A percentile compares a stretch with the other conserved stretches of the same genome.
Conservation (phyloP, 2,113 vertebrate species). For the Ranitomeya imitator region DNA sequence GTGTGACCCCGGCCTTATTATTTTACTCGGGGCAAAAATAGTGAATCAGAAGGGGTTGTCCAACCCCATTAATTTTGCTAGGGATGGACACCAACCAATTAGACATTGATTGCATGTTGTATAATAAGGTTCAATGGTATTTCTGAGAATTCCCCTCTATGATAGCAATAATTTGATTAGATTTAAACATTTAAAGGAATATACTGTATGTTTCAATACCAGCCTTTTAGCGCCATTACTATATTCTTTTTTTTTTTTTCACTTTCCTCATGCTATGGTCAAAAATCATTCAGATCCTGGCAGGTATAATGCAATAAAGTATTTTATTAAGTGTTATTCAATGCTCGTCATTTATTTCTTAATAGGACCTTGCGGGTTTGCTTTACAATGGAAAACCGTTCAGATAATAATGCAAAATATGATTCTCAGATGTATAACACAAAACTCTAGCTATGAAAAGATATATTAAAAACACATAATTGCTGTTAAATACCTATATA, state of each 20-base stretch:
- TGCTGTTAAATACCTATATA: constrained; percentile 7
- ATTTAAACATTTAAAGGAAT: not conserved
- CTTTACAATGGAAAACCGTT: constrained; percentile 44
- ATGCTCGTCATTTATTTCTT: constrained; percentile 29
- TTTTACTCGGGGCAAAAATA: too few species aligned
- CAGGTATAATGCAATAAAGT: constrained; percentile 32
- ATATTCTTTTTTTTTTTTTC: not conserved
- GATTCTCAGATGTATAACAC: constrained; percentile 10
- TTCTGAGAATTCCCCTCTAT: too few species aligned
- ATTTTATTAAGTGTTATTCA: constrained; percentile 39
- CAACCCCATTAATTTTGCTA: not conserved
- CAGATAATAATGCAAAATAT: constrained; percentile 25
- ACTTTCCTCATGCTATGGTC: not conserved
- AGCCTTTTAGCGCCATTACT: not conserved
- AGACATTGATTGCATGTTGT: not conserved
- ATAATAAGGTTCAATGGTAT: too few species aligned
- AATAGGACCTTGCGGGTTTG: constrained; percentile 39
- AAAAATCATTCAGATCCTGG: constrained; percentile 23
- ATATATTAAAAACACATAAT: constrained; percentile 11
- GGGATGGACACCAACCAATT: not conserved
- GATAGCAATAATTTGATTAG: too few species aligned
- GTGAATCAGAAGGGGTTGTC: too few species aligned
- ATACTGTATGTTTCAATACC: not conserved
- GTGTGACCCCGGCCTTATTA: too few species aligned
- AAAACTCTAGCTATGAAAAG: constrained; percentile 14